Conservation (phyloP, 92 coral and sea anemone genomes). For the Plumapathes pennacea region DNA sequence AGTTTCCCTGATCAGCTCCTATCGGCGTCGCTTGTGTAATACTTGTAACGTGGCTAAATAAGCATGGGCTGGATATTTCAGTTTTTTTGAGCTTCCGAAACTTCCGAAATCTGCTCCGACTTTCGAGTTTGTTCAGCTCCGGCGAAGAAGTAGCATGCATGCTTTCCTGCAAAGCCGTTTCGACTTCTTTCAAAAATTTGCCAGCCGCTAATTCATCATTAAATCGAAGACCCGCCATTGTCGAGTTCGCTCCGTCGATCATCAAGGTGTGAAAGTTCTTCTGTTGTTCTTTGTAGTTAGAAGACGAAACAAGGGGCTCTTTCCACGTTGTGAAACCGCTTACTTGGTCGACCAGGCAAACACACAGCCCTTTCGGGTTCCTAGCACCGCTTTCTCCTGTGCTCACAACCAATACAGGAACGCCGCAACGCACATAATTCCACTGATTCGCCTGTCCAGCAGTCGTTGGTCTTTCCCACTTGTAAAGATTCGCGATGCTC, state of each 20-base stretch:
- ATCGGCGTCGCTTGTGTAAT: conserved; percentile 82
- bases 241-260: conserved; percentile 73
- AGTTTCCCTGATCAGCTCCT: conserved; percentile 52
- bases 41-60: conserved; percentile 96
- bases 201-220: conserved; percentile 85
- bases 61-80: conserved; percentile 96
- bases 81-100: conserved; percentile 87
- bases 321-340: conserved; percentile 96
- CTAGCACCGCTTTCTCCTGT: conserved; percentile 87
- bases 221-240: conserved; percentile 95
- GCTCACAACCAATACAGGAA: conserved; percentile 85
- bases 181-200: conserved; percentile 76
- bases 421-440: conserved; percentile 82
- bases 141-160: conserved; percentile 59
- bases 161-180: conserved; percentile 59
- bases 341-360: conserved; percentile 82
- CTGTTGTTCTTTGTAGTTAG: conserved; percentile 89
- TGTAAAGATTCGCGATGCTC: conserved; percentile 77
- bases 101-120: conserved; percentile 53
- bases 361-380: conserved; percentile 84
- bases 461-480: conserved; percentile 74
- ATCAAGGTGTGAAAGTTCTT: conserved; percentile 85
- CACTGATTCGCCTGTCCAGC: conserved; percentile 72
- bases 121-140: conserved; percentile 69
- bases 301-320: conserved; percentile 68